phyloP scores from a whole-genome alignment of 2,797 vertebrate species.

The Limnodromus scolopaceus region DNA sequence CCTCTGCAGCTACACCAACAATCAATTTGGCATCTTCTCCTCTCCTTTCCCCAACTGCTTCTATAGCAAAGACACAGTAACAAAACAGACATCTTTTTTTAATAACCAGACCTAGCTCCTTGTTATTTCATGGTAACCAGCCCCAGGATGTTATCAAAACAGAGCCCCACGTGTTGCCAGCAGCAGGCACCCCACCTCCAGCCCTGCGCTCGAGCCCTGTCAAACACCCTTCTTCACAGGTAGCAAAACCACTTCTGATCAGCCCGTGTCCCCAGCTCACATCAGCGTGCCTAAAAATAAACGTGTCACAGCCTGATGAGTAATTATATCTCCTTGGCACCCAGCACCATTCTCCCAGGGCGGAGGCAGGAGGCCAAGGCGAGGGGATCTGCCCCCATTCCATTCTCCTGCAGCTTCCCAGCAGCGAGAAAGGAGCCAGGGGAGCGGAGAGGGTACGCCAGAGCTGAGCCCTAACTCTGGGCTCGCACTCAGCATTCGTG shows the following conservation, averaged over 20 bases:
- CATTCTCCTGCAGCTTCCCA: background rate
- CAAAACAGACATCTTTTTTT: slow-evolving; percentile 31
- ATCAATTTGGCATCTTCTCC: background rate
- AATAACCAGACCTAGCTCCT: slow-evolving; percentile 29
- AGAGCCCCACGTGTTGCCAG: background rate
- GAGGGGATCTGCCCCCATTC: background rate
- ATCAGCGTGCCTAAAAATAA: slow-evolving; percentile 21
- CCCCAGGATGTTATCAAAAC: slow-evolving; percentile 33
- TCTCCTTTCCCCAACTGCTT: background rate
- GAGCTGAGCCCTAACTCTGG: background rate
- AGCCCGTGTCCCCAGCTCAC: slow-evolving; percentile 17
- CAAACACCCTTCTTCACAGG: background rate
- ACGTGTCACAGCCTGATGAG: slow-evolving; percentile 23
- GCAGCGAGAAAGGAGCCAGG: accelerated
- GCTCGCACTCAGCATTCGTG: background rate
- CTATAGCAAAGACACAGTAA: background rate
- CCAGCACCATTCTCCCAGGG: background rate
- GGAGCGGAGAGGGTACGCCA: background rate
- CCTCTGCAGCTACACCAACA: background rate
- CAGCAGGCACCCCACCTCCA: background rate
- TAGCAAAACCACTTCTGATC: background rate
- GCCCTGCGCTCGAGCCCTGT: background rate
- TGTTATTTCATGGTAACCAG: background rate
- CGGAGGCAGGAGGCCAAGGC: background rate
- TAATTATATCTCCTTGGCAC: background rate